Evolutionary conservation across 2,113 vertebrate species (phyloP).

Genomic region (Empidonax traillii): DNA sequence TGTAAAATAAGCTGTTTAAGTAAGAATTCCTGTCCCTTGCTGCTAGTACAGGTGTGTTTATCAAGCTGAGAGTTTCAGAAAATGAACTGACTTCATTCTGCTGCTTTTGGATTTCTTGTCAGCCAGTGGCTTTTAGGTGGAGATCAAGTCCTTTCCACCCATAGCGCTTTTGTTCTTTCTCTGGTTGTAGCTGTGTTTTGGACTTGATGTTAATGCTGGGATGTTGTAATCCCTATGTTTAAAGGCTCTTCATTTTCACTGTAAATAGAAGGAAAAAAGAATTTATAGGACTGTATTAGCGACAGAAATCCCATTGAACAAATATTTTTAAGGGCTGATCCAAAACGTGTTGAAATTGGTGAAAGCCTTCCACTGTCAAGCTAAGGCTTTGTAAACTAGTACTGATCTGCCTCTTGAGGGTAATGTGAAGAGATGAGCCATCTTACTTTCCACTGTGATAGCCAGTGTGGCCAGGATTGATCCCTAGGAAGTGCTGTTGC

Average conservation of each 20-base stretch:
- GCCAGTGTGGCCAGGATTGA: not conserved
- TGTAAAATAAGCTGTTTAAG: not conserved
- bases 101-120: not conserved
- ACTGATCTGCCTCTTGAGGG: not conserved
- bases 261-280: not conserved
- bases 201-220: not conserved
- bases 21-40: not conserved
- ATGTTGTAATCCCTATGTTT: not conserved
- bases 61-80: not conserved
- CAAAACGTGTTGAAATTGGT: not conserved
- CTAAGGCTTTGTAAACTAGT: not conserved
- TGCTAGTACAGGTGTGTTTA: not conserved
- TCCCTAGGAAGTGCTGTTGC: not conserved
- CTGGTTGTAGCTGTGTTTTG: not conserved
- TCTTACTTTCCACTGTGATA: not conserved
- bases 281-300: not conserved
- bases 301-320: not conserved
- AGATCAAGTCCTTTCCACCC: not conserved
- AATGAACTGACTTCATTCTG: not conserved
- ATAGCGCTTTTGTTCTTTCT: not conserved
- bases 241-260: not conserved
- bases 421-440: not conserved
- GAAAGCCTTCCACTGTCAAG: not conserved
- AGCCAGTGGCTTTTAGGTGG: not conserved
- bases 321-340: not conserved